phyloP scores from a whole-genome alignment of 2,797 vertebrate genomes.

The Masticophis lateralis region DNA sequence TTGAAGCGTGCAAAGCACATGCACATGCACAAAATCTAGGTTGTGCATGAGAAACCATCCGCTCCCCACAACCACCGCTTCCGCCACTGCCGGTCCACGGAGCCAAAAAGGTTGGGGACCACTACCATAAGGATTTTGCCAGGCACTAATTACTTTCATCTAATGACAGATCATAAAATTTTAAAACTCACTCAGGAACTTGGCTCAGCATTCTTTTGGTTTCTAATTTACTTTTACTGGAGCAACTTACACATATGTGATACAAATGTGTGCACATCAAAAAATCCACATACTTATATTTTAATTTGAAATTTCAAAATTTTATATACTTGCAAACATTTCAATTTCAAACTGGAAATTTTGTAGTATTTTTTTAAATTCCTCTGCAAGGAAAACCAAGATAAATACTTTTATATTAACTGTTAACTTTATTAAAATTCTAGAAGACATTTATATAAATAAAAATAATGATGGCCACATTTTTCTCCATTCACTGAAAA shows the following conservation, averaged over 20 bases:
- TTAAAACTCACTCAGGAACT: neutral
- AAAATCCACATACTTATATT: neutral
- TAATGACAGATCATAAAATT: no score
- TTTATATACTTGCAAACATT: neutral
- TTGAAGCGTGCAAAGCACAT: neutral
- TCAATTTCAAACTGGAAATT: neutral
- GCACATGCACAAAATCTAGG: neutral
- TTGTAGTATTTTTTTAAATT: neutral
- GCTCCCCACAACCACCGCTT: neutral
- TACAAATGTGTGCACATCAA: neutral
- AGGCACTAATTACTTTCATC: neutral
- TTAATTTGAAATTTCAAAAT: neutral
- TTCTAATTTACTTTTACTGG: neutral
- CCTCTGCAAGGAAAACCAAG: neutral
- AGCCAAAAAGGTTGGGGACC: neutral
- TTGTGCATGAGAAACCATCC: neutral
- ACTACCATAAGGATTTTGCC: neutral
- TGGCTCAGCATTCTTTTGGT: neutral
- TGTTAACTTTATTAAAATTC: neutral
- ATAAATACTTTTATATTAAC: neutral
- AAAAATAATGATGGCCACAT: neutral
- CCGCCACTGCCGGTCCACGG: neutral
- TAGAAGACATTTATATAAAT: neutral
- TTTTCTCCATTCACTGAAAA: neutral
- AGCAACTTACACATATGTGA: neutral